phyloP scores from a whole-genome alignment of 2,888 invertebrate species.

The Phymatocera aterrima region DNA sequence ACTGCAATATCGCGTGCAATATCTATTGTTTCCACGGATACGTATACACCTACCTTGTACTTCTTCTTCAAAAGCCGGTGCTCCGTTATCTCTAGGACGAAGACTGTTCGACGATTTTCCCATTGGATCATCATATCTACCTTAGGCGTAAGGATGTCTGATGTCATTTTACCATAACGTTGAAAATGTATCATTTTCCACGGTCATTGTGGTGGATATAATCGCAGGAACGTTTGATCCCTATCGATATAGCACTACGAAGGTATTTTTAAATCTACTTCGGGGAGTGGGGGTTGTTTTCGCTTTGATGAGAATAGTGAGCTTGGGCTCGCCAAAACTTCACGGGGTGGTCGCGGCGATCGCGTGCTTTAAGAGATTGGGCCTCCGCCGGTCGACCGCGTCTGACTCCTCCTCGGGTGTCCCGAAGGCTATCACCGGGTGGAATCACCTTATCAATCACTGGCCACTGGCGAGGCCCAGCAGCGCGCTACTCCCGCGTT shows the following conservation, averaged over 20 bases:
- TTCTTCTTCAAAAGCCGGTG: constrained; percentile 9
- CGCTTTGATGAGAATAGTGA: background rate
- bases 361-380: constrained; percentile 62
- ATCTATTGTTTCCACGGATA: constrained; percentile 34
- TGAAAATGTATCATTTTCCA: no score
- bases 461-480: constrained; percentile 32
- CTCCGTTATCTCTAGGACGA: background rate
- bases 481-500: constrained; percentile 53
- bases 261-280: constrained; percentile 22
- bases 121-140: no score
- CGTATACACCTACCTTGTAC: constrained; percentile 21
- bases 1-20: constrained; percentile 43
- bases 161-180: no score
- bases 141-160: no score
- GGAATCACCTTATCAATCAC: constrained; percentile 67
- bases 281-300: background rate
- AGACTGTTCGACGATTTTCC: constrained; percentile 14
- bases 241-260: background rate
- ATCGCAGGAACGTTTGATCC: background rate
- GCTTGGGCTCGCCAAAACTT: constrained; percentile 32
- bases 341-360: constrained; percentile 51
- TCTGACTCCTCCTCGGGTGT: constrained; percentile 43
- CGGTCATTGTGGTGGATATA: background rate
- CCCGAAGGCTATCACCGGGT: constrained; percentile 59
- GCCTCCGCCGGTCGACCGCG: constrained; percentile 50